phyloP scores from a whole-genome alignment of 2,113 vertebrate genomes.

The Erinaceus europaeus region DNA sequence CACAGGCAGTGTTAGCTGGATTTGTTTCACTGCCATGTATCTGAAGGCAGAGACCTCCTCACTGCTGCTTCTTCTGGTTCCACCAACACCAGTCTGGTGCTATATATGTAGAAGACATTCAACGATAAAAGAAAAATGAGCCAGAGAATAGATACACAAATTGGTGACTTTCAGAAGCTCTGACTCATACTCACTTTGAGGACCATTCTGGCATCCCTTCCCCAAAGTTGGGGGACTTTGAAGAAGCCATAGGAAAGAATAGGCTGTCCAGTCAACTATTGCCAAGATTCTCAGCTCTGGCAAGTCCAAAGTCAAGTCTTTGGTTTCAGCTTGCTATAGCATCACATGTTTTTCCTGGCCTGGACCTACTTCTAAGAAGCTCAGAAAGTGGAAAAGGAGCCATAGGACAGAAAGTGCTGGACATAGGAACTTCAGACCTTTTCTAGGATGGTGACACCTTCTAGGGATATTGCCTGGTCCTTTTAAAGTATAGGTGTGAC shows the following conservation, averaged over 20 bases:
- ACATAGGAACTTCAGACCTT: not conserved
- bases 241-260: slow-evolving; percentile 35
- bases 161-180: not conserved
- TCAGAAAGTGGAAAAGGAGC: slow-evolving; percentile 57
- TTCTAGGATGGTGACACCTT: slow-evolving; percentile 47
- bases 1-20: not conserved
- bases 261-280: not conserved
- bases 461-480: slow-evolving; percentile 32
- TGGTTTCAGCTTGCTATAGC: slow-evolving; percentile 61
- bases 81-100: not conserved
- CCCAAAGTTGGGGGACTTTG: not conserved
- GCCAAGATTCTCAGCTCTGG: slow-evolving; percentile 52
- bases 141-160: not conserved
- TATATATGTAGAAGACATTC: not conserved
- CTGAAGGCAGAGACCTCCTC: not conserved
- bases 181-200: slow-evolving; percentile 6
- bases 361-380: slow-evolving; percentile 23
- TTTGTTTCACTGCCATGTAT: not conserved
- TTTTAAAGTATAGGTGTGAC: not conserved
- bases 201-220: not conserved
- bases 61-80: not conserved
- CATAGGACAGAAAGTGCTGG: slow-evolving; percentile 44
- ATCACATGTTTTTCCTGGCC: slow-evolving; percentile 73
- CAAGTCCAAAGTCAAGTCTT: slow-evolving; percentile 58
- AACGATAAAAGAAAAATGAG: not conserved